phyloP scores from a whole-genome alignment of 2,113 vertebrate genomes.

The Guaruba guarouba region DNA sequence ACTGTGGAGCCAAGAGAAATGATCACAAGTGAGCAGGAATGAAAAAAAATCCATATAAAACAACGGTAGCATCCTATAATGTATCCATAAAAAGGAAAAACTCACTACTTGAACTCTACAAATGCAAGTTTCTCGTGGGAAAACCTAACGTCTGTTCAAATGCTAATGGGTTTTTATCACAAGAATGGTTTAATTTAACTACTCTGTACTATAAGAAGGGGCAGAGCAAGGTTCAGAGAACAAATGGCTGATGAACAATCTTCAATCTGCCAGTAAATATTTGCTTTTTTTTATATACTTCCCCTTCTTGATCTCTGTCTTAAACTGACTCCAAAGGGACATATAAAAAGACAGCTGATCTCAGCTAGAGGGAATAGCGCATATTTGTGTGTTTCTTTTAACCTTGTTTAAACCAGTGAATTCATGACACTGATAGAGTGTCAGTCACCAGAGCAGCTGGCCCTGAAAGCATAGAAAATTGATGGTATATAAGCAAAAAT shows the following conservation, averaged over 20 bases:
- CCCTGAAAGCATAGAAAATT: neutral
- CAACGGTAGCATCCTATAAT: neutral
- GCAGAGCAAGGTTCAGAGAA: conserved; percentile 26
- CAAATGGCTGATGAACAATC: conserved; percentile 5
- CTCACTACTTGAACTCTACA: neutral
- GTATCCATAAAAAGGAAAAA: neutral
- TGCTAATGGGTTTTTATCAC: neutral
- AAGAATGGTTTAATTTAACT: conserved; percentile 34
- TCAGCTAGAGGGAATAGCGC: neutral
- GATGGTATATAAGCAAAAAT: neutral
- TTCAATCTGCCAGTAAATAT: conserved; percentile 15
- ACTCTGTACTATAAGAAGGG: neutral
- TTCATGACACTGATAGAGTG: neutral
- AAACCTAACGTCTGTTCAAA: conserved; percentile 16
- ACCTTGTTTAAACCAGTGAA: neutral
- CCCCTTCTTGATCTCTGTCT: conserved; percentile 18
- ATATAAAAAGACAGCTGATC: neutral
- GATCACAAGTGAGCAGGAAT: neutral
- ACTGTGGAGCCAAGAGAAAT: neutral
- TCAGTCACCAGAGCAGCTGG: neutral
- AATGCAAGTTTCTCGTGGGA: conserved; percentile 4
- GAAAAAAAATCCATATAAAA: neutral
- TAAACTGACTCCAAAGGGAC: neutral
- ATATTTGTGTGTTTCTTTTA: neutral
- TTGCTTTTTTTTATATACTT: neutral